A percentile compares a stretch with the other conserved stretches of the same genome.
These are phyloP conservation scores for Ptilodon capucinus DNA, from an alignment of 2,888 invertebrate genomes.

Conservation along the genomic window DNA sequence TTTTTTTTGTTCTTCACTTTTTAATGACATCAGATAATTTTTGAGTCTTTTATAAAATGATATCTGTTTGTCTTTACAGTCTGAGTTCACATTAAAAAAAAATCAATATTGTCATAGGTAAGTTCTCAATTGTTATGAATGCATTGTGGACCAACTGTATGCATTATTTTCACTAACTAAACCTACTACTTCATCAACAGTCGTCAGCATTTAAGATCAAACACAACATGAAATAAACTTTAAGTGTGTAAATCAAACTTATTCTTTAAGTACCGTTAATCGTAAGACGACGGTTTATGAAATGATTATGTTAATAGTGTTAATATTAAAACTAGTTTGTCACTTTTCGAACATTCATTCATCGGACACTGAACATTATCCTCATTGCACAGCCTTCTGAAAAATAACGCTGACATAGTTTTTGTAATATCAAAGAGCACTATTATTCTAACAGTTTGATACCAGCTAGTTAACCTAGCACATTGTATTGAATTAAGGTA, in stretches of 20 bases:
- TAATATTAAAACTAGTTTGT: constrained; percentile 75
- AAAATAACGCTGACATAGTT: constrained; percentile 74
- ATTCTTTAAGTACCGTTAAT: neutral
- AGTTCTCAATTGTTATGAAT: neutral
- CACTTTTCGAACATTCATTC: constrained; percentile 78
- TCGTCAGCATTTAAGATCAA: constrained; percentile 38
- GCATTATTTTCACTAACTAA: constrained; percentile 48
- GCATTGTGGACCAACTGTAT: constrained; percentile 53
- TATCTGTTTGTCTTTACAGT: too few species aligned
- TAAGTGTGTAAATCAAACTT: neutral
- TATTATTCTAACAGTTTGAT: constrained; percentile 25
- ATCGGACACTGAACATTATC: constrained; percentile 75
- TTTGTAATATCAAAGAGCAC: constrained; percentile 82
- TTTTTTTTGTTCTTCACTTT: too few species aligned
- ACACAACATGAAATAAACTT: neutral
- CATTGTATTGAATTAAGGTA: constrained; percentile 40
- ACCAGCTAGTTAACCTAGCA: constrained; percentile 26
- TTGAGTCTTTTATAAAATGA: too few species aligned
- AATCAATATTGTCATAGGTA: neutral
- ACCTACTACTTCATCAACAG: constrained; percentile 75
- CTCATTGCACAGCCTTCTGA: constrained; percentile 80
- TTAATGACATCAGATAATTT: too few species aligned
- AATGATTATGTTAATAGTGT: constrained; percentile 72
- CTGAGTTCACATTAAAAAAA: too few species aligned
- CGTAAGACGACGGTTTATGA: constrained; percentile 66